Evolutionary conservation across 2,113 vertebrate species (phyloP).

Genomic region (Phycodurus eques): DNA sequence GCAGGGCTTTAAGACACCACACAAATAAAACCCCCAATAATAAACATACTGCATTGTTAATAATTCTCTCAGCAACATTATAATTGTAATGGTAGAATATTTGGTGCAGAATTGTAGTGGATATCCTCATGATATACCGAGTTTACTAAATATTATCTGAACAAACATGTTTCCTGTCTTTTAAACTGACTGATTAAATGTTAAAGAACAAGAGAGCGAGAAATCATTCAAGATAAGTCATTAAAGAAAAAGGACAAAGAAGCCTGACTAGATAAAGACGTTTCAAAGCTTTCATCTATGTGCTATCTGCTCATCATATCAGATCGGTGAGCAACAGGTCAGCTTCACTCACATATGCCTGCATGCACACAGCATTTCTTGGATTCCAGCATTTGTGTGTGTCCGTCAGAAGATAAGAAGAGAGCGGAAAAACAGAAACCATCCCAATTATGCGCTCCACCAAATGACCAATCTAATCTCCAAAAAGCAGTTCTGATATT

Average conservation of each 20-base stretch:
- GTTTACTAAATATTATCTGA: too few species aligned
- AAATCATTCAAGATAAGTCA: not conserved
- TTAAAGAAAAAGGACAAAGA: conserved; percentile 13
- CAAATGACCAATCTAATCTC: not conserved
- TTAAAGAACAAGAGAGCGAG: not conserved
- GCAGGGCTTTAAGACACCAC: too few species aligned
- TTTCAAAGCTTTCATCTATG: conserved; percentile 56
- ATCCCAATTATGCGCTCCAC: not conserved
- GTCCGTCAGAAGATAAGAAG: conserved; percentile 8
- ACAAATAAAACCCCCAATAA: too few species aligned
- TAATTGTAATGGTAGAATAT: too few species aligned
- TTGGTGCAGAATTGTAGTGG: too few species aligned
- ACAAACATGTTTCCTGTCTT: too few species aligned
- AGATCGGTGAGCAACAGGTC: conserved; percentile 52
- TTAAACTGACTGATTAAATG: not conserved
- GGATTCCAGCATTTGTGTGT: conserved; percentile 41
- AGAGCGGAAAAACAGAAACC: not conserved
- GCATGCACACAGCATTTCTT: conserved; percentile 56
- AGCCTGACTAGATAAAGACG: conserved; percentile 47
- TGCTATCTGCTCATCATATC: conserved; percentile 61
- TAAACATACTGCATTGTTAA: too few species aligned
- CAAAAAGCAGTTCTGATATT: not conserved
- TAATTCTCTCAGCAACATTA: too few species aligned
- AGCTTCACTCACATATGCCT: conserved; percentile 42
- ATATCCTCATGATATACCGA: too few species aligned